phyloP scores from a whole-genome alignment of 2,113 vertebrate species.

The Lepus europaeus region DNA sequence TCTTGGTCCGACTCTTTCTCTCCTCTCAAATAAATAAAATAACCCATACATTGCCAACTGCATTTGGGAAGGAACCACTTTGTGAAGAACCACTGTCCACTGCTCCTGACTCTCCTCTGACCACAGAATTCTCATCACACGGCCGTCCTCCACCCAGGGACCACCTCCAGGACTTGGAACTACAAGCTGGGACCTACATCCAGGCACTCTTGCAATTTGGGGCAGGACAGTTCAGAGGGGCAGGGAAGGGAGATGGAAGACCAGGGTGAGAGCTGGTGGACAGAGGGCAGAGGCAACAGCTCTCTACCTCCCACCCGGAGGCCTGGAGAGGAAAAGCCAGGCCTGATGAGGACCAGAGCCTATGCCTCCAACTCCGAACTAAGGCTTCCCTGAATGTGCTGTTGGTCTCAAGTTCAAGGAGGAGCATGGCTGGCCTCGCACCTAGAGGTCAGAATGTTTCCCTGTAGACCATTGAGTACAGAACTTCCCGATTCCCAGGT shows the following conservation, averaged over 20 bases:
- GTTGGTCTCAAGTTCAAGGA: not conserved
- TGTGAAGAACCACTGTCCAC: rapidly evolving
- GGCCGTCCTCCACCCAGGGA: too few species aligned
- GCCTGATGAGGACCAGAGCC: not conserved
- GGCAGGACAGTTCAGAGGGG: not conserved
- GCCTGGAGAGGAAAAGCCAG: rapidly evolving
- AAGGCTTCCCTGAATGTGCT: rapidly evolving
- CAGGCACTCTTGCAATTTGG: not conserved
- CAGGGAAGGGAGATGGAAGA: not conserved
- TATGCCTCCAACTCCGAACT: too few species aligned
- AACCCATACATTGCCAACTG: too few species aligned
- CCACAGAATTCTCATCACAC: rapidly evolving
- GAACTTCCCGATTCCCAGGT: not conserved
- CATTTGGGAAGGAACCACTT: not conserved
- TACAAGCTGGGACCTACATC: rapidly evolving
- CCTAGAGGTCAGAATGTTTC: not conserved
- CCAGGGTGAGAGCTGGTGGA: not conserved
- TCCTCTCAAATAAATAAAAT: too few species aligned
- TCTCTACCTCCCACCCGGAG: not conserved
- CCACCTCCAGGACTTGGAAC: too few species aligned
- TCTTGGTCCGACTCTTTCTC: too few species aligned
- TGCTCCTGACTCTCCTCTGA: too few species aligned
- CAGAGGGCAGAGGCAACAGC: rapidly evolving
- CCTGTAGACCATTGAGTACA: not conserved
- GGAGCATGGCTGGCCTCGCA: not conserved